Evolutionary conservation across 1,140 invertebrate species (phyloP).

Genomic region (Anthonomus grandis): DNA sequence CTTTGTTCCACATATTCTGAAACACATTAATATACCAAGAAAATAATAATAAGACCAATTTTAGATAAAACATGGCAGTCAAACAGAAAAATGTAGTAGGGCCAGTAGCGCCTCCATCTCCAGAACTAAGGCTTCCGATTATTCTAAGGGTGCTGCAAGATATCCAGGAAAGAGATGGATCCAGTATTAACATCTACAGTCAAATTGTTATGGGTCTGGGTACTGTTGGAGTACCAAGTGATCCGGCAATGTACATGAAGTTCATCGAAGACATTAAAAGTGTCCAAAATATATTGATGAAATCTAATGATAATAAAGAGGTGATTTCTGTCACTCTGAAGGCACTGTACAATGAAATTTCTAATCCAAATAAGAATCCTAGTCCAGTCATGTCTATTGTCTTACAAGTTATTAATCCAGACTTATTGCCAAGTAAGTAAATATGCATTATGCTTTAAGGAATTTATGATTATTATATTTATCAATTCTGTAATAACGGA

Average conservation of each 20-base stretch:
- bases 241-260: conserved; percentile 34
- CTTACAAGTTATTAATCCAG: conserved; percentile 33
- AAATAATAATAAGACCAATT: not conserved
- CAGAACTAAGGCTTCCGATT: conserved; percentile 32
- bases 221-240: conserved; percentile 37
- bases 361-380: conserved; percentile 44
- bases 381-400: conserved; percentile 56
- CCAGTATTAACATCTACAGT: conserved; percentile 32
- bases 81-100: conserved; percentile 45
- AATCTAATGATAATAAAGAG: conserved; percentile 37
- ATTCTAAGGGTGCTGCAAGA: conserved; percentile 38
- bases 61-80: conserved; percentile 41
- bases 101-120: conserved; percentile 25
- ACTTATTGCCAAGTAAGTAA: conserved; percentile 1
- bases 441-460: not conserved
- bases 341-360: conserved; percentile 50
- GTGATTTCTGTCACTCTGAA: conserved; percentile 44
- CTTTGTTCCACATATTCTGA: not conserved
- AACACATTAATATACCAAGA: not conserved
- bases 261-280: conserved; percentile 49
- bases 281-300: conserved; percentile 47
- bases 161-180: conserved; percentile 27
- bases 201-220: conserved; percentile 39
- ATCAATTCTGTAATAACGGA: not conserved
- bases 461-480: not conserved